Evolutionary conservation across 1,140 invertebrate genomes (phyloP).

Genomic region (Drosophila grimshawi): DNA sequence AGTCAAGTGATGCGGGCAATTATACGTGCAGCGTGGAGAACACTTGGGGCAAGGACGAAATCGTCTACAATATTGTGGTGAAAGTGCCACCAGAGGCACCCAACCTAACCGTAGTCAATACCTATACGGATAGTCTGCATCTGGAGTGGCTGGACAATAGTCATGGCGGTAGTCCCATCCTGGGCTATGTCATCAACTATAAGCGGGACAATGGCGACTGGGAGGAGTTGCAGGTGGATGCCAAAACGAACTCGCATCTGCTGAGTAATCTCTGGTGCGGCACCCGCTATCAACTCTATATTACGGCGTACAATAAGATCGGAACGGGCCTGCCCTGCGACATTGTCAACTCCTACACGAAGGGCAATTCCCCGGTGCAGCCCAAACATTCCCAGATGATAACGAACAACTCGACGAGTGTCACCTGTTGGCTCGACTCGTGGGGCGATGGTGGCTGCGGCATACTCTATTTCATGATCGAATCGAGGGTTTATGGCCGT

Average conservation of each 20-base stretch:
- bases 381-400: conserved; percentile 93
- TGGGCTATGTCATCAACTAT: conserved; percentile 94
- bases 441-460: conserved; percentile 96
- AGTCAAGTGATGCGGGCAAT: conserved; percentile 93
- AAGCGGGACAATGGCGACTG: conserved; percentile 95
- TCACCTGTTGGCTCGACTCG: conserved; percentile 93
- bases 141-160: conserved; percentile 89
- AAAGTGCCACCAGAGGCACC: conserved; percentile 89
- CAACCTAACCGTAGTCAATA: conserved; percentile 88
- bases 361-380: conserved; percentile 91
- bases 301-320: conserved; percentile 95
- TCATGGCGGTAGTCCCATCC: conserved; percentile 89
- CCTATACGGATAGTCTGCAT: conserved; percentile 89
- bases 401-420: conserved; percentile 94
- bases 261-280: conserved; percentile 94
- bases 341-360: conserved; percentile 92
- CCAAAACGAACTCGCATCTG: conserved; percentile 91
- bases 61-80: conserved; percentile 90
- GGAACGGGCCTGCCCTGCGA: conserved; percentile 94
- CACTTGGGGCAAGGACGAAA: conserved; percentile 92
- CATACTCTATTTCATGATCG: conserved; percentile 94
- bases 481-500: conserved; percentile 86
- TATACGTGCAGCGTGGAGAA: conserved; percentile 95
- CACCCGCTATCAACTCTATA: conserved; percentile 93
- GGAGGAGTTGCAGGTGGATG: conserved; percentile 93